Percentiles rank a stretch among this genome's conserved stretches.
These are phyloP conservation scores for Bombus waltoni DNA, from an alignment of 1,140 invertebrate genomes.

Conservation along the genomic window DNA sequence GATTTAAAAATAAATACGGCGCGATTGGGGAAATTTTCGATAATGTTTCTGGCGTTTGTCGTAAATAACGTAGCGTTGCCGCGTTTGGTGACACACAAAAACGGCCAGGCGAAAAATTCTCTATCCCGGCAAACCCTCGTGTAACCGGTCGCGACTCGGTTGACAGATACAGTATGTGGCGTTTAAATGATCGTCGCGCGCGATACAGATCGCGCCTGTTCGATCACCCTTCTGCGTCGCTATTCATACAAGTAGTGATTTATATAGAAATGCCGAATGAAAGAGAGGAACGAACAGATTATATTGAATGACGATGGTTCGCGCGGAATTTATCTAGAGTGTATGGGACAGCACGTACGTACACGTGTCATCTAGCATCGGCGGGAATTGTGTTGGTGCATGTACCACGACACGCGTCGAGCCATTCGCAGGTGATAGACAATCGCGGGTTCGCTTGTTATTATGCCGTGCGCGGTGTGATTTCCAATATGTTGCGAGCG, in stretches of 20 bases:
- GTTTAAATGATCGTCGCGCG: constrained; percentile 60
- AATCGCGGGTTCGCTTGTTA: constrained; percentile 65
- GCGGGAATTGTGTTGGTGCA: not conserved
- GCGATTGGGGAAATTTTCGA: not conserved
- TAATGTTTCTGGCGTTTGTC: constrained; percentile 35
- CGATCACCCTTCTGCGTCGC: constrained; percentile 35
- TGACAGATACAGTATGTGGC: constrained; percentile 56
- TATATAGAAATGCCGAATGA: not conserved
- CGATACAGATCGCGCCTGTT: constrained; percentile 47
- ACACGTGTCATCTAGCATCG: not conserved
- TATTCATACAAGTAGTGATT: constrained; percentile 46
- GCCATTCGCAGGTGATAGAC: constrained; percentile 66
- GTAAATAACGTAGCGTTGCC: constrained; percentile 24
- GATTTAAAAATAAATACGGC: not conserved
- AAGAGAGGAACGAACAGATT: not conserved
- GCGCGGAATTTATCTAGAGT: constrained; percentile 38
- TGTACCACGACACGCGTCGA: not conserved
- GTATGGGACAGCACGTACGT: constrained; percentile 13
- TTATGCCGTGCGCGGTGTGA: constrained; percentile 65
- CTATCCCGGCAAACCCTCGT: not conserved
- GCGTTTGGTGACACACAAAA: constrained; percentile 24
- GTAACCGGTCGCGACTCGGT: not conserved
- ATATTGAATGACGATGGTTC: constrained; percentile 45
- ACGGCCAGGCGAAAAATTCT: constrained; percentile 47
- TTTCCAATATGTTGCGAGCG: constrained; percentile 66